A percentile compares a stretch with the other conserved stretches of the same genome.
Conservation (phyloP, 2,113 vertebrate genomes). For the Cephalopterus ornatus region DNA sequence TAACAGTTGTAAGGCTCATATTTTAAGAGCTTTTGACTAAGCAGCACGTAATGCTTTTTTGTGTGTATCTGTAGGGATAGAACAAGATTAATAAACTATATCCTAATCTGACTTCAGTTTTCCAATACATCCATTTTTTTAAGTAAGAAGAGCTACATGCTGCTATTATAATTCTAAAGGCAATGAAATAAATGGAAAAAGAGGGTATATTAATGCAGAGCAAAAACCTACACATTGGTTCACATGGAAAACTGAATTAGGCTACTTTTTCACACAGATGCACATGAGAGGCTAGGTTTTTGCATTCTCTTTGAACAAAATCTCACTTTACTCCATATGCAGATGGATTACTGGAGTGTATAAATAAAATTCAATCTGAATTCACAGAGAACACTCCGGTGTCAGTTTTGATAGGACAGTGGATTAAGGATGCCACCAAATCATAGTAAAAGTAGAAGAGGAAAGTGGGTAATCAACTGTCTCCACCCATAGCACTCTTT, state of each 20-base stretch:
- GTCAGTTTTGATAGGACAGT: not conserved
- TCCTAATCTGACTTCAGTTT: constrained; percentile 43
- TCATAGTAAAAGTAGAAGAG: not conserved
- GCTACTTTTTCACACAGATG: not conserved
- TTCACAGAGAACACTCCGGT: not conserved
- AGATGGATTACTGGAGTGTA: not conserved
- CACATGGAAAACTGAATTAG: not conserved
- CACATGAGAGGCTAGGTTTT: not conserved
- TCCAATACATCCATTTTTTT: not conserved
- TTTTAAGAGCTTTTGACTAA: not conserved
- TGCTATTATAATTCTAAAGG: not conserved
- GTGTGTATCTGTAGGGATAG: not conserved
- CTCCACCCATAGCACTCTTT: not conserved
- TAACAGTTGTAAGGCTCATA: not conserved
- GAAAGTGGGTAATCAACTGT: not conserved
- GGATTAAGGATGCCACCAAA: not conserved
- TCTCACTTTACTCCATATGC: not conserved
- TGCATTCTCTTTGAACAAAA: not conserved
- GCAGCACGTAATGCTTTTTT: not conserved
- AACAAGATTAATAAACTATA: constrained; percentile 29
- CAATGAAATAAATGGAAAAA: not conserved
- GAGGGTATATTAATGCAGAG: not conserved
- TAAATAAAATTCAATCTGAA: not conserved
- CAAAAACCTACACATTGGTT: not conserved
- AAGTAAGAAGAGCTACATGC: not conserved